Evolutionary conservation across 2,888 invertebrate species (phyloP), one percentile per base, ranked within the genome.

Genomic region (Herminia tarsipennalis): DNA sequence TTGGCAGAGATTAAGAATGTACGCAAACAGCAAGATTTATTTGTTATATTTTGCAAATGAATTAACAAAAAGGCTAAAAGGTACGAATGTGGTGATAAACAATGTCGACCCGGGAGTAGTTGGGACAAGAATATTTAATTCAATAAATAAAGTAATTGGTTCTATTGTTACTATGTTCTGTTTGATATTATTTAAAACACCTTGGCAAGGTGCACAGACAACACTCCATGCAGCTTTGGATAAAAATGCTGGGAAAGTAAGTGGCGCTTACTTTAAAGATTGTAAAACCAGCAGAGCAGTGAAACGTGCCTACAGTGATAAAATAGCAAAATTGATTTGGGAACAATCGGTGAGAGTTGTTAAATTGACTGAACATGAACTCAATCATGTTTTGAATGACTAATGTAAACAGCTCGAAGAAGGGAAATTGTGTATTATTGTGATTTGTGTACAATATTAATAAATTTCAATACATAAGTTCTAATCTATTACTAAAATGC

Each of bases 81-180:
- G 93, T 2, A 83, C 93, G 0, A 93, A 93, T 17, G 94, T 97
- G 0, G 95, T 95, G 0, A 95, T 94, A 0, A 97, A 97, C 73
- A 95, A 93, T 62, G 87, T 96, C n/a, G 96, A 97, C 83, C 97
- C 97, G 0, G 97, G 97, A 6, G 91, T 94, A 78, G 94, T 96
- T 22, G 94, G 95, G 58, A 95, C 95, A 0, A 94, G 93, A 13
- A 96, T 96, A 27, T 95, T 94, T 93, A 87, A 58, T 1, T 51
- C 56, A 2, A 10, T 36, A 0, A 53, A 54, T 93, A 43, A 85
- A 92, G 0, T 91, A 76, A 86, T 92, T 39, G 77, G 74, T 0
- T 1, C 6, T 0, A 92, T 94, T 0, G 55, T 94, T 58, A 86
- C 86, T 56, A 69, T 93, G 1, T 78, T 94, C 4, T 86, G 92